Evolutionary conservation across 2,888 invertebrate species (phyloP).

Genomic region (Allacma fusca): DNA sequence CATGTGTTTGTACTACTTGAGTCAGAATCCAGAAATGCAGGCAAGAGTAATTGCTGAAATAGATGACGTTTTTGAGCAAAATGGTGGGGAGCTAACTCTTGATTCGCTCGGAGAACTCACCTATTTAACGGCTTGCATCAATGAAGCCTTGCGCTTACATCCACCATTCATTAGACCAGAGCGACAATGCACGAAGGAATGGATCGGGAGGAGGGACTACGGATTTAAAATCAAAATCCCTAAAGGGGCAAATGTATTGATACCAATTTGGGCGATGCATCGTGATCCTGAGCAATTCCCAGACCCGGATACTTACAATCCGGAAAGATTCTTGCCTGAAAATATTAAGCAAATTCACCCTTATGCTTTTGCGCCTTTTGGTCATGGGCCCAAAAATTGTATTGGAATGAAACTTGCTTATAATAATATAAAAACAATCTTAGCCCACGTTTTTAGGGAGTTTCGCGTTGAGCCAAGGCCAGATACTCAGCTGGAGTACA

Average conservation of each 20-base stretch:
- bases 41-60: constrained; percentile 55
- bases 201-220: constrained; percentile 48
- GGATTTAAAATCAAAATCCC: constrained; percentile 30
- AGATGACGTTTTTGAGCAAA: constrained; percentile 29
- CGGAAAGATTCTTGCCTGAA: constrained; percentile 54
- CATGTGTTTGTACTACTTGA: constrained; percentile 51
- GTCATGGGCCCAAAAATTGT: constrained; percentile 51
- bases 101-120: constrained; percentile 34
- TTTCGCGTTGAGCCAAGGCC: constrained; percentile 30
- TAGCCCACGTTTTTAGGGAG: constrained; percentile 32
- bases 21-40: constrained; percentile 54
- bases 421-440: constrained; percentile 34
- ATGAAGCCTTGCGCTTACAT: constrained; percentile 43
- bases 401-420: constrained; percentile 52
- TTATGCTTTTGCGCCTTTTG: constrained; percentile 51
- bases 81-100: constrained; percentile 45
- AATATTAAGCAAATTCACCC: constrained; percentile 53
- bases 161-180: constrained; percentile 47
- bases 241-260: constrained; percentile 46
- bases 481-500: constrained; percentile 41
- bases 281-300: constrained; percentile 50
- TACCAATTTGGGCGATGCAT: constrained; percentile 57
- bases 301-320: constrained; percentile 51
- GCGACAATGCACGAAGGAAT: constrained; percentile 47
- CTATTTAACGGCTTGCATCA: constrained; percentile 47